Evolutionary conservation across 1,140 invertebrate species (phyloP).

Genomic region (Mizuhopecten yessoensis): DNA sequence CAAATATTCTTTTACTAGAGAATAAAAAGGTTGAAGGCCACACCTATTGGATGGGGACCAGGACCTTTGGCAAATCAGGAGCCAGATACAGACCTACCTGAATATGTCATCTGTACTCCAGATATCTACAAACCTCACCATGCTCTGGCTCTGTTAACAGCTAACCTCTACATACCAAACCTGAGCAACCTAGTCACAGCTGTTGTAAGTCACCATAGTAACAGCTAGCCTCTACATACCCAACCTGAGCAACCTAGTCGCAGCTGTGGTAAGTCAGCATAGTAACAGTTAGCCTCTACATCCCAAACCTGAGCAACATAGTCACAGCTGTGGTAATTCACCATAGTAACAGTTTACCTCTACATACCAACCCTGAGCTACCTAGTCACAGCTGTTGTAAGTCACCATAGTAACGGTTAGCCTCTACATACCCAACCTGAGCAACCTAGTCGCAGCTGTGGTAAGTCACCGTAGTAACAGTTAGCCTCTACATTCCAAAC

Average conservation of each 20-base stretch:
- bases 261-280: conserved; percentile 73
- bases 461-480: conserved; percentile 76
- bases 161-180: conserved; percentile 79
- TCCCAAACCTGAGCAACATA: conserved; percentile 74
- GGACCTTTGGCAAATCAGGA: conserved; percentile 71
- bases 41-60: conserved; percentile 74
- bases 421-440: conserved; percentile 76
- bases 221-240: conserved; percentile 79
- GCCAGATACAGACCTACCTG: conserved; percentile 72
- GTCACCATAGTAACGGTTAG: conserved; percentile 75
- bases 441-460: conserved; percentile 67
- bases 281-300: conserved; percentile 77
- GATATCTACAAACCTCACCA: conserved; percentile 76
- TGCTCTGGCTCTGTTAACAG: conserved; percentile 78
- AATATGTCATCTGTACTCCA: conserved; percentile 79
- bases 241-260: conserved; percentile 70
- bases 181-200: conserved; percentile 68
- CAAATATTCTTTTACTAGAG: conserved; percentile 65
- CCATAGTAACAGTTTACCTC: conserved; percentile 76
- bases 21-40: conserved; percentile 66
- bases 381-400: conserved; percentile 69
- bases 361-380: conserved; percentile 76
- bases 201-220: conserved; percentile 69
- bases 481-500: conserved; percentile 78
- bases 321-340: conserved; percentile 67